Base-by-base conservation (phyloP, 2,888 invertebrate genomes). In the Trissonchulus sp. region DNA sequence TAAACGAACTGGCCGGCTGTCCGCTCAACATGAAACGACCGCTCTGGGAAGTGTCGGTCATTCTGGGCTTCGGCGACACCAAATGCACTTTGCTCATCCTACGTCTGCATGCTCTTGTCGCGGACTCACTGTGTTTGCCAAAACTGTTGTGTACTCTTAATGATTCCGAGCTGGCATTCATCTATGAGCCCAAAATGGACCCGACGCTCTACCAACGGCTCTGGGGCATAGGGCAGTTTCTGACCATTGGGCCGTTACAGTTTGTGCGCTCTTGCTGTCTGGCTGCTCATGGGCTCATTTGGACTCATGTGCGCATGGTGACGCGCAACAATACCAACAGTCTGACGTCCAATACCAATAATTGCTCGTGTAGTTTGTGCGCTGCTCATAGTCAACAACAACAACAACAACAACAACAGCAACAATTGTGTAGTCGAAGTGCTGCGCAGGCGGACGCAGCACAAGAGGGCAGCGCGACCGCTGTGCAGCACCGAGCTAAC, bases 1-100 rank as follows among this genome's bases (percentile, higher is more conserved):
- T 88, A 3, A 85, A 85, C 0, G 81, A 84, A 33, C 83, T 87
- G 75, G 84, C 88, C 69, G 83, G 83, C 1, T 83, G 85, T 73
- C 85, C 85, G 0, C 80, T 88, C 72, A 81, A 85, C 0, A 77
- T 81, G 28, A 85, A 86, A 31, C 84, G 84, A 74, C 88, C 88
- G 0, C 84, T 88, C 3, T 89, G 89, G 89, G 88, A 88, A 80
- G 83, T 88, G 38, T 86, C 87, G 72, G 84, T 88, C 2, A 78
- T 88, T 18, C 83, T 84, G 1, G 84, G 86, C 76, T 87, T 85
- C 78, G 86, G 86, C 1, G 82, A 84, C 33, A 80, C 72, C 31
- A 36, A 38, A 33, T 77, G 77, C 72, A 37, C 77, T 31, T 68
- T 77, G 63, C 31, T 77, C 30, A 38, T 77, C 15, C n/a, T 77